phyloP scores from a whole-genome alignment of 2,113 vertebrate genomes.

The Mystacornis crossleyi region DNA sequence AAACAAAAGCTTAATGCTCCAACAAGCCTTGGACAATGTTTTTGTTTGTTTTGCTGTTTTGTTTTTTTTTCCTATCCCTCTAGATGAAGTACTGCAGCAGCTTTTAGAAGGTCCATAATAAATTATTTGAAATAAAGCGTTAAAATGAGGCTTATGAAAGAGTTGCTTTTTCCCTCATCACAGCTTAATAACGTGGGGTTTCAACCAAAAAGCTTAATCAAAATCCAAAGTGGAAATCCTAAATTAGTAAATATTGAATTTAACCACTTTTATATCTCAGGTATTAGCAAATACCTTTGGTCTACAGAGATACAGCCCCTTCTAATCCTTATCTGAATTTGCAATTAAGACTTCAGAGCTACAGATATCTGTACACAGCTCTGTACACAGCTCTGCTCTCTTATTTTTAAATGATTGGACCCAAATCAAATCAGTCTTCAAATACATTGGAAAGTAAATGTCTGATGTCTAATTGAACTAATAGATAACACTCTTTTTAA shows the following conservation, averaged over 20 bases:
- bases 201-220: constrained; percentile 69
- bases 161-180: constrained; percentile 13
- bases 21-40: constrained; percentile 46
- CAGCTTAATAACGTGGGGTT: constrained; percentile 23
- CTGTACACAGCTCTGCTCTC: constrained; percentile 69
- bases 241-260: constrained; percentile 77
- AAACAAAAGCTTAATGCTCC: constrained; percentile 78
- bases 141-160: constrained; percentile 24
- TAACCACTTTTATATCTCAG: constrained; percentile 71
- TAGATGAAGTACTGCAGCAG: constrained; percentile 18
- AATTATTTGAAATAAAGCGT: constrained; percentile 32
- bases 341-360: constrained; percentile 85
- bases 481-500: constrained; percentile 73
- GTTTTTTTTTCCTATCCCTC: too few relatives aligned
- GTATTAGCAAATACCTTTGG: constrained; percentile 81
- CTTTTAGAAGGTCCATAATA: constrained; percentile 51
- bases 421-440: constrained; percentile 80
- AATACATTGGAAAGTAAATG: constrained; percentile 77
- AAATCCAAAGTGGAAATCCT: constrained; percentile 70
- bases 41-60: background rate
- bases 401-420: constrained; percentile 76
- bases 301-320: constrained; percentile 76
- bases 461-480: constrained; percentile 77
- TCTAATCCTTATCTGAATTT: constrained; percentile 83
- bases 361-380: constrained; percentile 72